Conservation (phyloP, 2,113 vertebrate genomes). For the Ariopsis seemanni region DNA sequence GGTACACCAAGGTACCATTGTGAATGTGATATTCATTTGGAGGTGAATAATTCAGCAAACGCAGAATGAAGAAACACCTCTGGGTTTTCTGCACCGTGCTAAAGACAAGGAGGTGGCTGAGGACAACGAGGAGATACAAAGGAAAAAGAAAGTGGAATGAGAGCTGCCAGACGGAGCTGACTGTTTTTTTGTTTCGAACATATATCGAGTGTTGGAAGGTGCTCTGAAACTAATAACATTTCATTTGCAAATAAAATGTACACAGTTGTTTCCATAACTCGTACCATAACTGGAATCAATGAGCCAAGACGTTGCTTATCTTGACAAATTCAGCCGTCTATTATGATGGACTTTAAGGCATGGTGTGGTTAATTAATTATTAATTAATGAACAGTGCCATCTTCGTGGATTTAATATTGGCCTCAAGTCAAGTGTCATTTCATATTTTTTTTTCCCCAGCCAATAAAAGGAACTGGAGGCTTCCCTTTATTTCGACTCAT, state of each 20-base stretch:
- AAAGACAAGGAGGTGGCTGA: slow-evolving; percentile 32
- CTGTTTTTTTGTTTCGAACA: neutral
- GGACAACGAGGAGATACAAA: slow-evolving; percentile 24
- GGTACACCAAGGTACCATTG: slow-evolving; percentile 46
- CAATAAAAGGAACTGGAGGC: neutral
- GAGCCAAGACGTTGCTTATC: neutral
- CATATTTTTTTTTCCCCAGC: neutral
- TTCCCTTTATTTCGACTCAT: neutral
- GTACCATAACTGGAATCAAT: neutral
- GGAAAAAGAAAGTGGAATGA: neutral
- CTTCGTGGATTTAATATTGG: neutral
- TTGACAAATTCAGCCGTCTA: neutral
- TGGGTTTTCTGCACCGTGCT: slow-evolving; percentile 27
- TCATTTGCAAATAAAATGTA: neutral
- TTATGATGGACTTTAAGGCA: neutral
- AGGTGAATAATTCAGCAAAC: slow-evolving; percentile 54
- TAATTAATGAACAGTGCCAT: neutral
- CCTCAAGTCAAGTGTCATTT: neutral
- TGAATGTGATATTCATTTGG: slow-evolving; percentile 47
- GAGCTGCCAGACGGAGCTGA: slow-evolving; percentile 1
- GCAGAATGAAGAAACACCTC: slow-evolving; percentile 23
- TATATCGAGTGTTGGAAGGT: neutral
- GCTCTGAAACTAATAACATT: neutral
- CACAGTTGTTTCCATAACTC: neutral
- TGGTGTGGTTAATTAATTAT: neutral